Evolutionary conservation across 2,113 vertebrate genomes (phyloP).

Genomic region (Murina feae): DNA sequence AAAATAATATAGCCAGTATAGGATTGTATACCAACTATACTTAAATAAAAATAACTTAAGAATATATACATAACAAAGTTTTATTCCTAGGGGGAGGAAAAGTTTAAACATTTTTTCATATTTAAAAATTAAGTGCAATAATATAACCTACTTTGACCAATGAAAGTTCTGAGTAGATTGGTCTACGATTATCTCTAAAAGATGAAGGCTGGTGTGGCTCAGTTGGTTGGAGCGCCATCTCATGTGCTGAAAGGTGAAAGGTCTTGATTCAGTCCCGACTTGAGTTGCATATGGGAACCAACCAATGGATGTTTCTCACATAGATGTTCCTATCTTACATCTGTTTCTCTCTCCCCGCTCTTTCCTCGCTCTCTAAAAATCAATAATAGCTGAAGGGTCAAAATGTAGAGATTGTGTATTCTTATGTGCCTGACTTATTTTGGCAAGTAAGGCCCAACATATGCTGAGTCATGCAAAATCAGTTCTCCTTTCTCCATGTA

Average conservation of each 20-base stretch:
- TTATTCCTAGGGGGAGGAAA: neutral
- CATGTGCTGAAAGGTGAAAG: neutral
- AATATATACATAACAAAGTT: neutral
- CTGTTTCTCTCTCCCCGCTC: no score
- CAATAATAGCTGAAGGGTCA: neutral
- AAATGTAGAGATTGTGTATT: neutral
- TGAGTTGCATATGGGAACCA: neutral
- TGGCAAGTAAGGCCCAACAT: neutral
- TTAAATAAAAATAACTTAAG: neutral
- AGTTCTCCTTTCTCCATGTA: neutral
- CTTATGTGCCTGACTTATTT: neutral
- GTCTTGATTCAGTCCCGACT: neutral
- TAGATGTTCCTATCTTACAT: no score
- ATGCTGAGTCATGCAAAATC: neutral
- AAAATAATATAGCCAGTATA: neutral
- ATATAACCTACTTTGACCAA: neutral
- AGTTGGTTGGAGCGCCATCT: neutral
- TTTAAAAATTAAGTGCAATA: neutral
- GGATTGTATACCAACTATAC: neutral
- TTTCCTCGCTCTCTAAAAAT: no score
- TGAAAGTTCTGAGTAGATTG: neutral
- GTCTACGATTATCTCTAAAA: neutral
- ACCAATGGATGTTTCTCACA: neutral
- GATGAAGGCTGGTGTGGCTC: neutral
- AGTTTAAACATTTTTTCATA: neutral